A percentile compares a stretch with the other conserved stretches of the same genome.
Evolutionary conservation across 2,888 invertebrate species (phyloP).

Genomic region (Meta bourneti): DNA sequence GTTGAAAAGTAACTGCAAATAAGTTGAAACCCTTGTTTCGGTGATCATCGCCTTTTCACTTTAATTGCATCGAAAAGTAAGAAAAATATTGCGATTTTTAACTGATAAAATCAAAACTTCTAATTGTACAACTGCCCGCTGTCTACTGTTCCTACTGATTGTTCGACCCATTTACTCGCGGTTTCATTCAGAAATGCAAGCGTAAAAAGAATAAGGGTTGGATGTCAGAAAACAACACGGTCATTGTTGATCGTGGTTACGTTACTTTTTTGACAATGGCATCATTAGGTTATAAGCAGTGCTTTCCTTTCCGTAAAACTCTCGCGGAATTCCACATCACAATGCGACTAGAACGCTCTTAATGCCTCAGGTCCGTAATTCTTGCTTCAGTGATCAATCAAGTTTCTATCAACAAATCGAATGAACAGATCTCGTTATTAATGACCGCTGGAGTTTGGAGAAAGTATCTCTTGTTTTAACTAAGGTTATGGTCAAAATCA

Average conservation of each 20-base stretch:
- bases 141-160: too few relatives aligned
- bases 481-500: slow-evolving; percentile 39
- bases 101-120: too few relatives aligned
- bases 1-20: too few relatives aligned
- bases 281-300: slow-evolving; percentile 8
- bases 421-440: too few relatives aligned
- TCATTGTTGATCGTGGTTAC: slow-evolving; percentile 16
- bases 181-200: not conserved
- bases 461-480: not conserved
- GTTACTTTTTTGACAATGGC: slow-evolving; percentile 15
- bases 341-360: not conserved
- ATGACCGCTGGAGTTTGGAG: not conserved
- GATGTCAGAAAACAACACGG: not conserved
- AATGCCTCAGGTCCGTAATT: not conserved
- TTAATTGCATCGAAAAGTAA: too few relatives aligned
- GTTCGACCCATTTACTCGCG: too few relatives aligned
- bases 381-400: too few relatives aligned
- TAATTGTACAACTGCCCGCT: too few relatives aligned
- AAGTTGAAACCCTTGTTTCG: too few relatives aligned
- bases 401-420: too few relatives aligned
- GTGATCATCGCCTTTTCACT: too few relatives aligned
- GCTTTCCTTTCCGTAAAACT: not conserved
- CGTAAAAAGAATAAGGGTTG: not conserved
- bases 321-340: not conserved
- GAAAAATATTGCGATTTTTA: too few relatives aligned